Evolutionary conservation across 2,888 invertebrate species (phyloP).

Genomic region (Ennomos fuscantarius): DNA sequence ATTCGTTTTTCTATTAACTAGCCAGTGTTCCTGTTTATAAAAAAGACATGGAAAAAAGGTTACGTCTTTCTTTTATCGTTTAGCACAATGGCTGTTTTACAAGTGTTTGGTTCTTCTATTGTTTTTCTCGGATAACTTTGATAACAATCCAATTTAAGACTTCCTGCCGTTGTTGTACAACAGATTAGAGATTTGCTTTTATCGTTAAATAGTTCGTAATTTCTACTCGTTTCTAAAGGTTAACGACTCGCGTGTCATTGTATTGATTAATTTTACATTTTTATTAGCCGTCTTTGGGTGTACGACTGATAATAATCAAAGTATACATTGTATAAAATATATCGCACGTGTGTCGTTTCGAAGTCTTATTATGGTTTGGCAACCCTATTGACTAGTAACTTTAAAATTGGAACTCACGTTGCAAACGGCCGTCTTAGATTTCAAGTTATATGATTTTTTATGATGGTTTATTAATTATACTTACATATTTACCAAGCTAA

Average conservation of each 20-base stretch:
- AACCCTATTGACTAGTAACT: conserved; percentile 41
- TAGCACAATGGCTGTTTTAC: conserved; percentile 69
- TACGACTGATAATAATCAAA: no score
- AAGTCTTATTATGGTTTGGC: conserved; percentile 52
- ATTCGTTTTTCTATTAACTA: conserved; percentile 55
- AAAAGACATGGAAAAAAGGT: conserved; percentile 56
- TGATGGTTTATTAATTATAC: no score
- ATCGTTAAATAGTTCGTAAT: conserved; percentile 33
- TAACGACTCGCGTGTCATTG: conserved; percentile 32
- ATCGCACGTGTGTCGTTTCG: conserved; percentile 57
- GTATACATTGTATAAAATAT: background rate
- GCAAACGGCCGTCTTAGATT: background rate
- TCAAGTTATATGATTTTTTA: background rate
- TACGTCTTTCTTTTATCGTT: conserved; percentile 40
- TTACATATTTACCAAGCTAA: no score
- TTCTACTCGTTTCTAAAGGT: conserved; percentile 47
- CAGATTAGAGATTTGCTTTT: conserved; percentile 44
- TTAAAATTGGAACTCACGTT: conserved; percentile 30
- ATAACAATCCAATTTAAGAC: conserved; percentile 66
- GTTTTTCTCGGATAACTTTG: conserved; percentile 65
- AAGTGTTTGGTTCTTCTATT: conserved; percentile 69
- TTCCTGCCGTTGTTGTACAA: conserved; percentile 67
- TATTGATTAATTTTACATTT: conserved; percentile 31
- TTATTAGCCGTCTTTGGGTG: conserved; percentile 2
- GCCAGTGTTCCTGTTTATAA: conserved; percentile 51